A percentile compares a stretch with the other conserved stretches of the same genome.
phyloP scores from a whole-genome alignment of 2,888 invertebrate species.

The Lycophotia porphyrea region DNA sequence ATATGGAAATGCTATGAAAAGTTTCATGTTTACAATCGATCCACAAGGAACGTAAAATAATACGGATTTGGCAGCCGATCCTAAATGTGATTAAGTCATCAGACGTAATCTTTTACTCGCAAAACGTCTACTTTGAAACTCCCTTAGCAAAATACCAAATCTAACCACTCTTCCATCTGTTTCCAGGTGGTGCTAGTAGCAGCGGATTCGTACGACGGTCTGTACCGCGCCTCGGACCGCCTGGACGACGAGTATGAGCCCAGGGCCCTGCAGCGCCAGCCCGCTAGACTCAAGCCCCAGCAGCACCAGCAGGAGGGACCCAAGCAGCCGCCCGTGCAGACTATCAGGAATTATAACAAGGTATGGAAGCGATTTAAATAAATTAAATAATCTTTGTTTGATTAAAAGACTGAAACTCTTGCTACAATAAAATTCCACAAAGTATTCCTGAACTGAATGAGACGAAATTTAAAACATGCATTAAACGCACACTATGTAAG shows the following conservation, averaged over 20 bases:
- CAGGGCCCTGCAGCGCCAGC: constrained; percentile 74
- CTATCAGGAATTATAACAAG: constrained; percentile 95
- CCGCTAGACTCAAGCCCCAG: constrained; percentile 73
- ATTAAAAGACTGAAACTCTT: not conserved
- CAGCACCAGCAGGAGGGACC: constrained; percentile 86
- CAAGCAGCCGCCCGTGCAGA: constrained; percentile 94
- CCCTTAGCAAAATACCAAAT: not conserved
- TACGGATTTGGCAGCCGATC: not conserved
- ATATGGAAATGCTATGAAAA: not conserved
- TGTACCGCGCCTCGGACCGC: constrained; percentile 84
- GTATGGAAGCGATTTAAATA: too few relatives aligned
- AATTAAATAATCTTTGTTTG: not conserved
- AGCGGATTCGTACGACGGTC: constrained; percentile 82
- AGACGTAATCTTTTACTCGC: not conserved
- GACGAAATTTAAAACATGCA: too few relatives aligned
- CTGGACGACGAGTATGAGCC: constrained; percentile 85
- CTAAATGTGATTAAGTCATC: not conserved
- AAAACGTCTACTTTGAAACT: not conserved
- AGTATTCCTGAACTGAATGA: too few relatives aligned
- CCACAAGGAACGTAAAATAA: not conserved
- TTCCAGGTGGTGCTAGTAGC: constrained; percentile 87
- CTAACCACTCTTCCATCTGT: not conserved
- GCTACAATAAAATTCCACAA: too few relatives aligned
- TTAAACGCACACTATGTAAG: too few relatives aligned
- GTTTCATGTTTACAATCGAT: not conserved